Evolutionary conservation across 2,888 invertebrate genomes (phyloP), one percentile per base, ranked within the genome.

Genomic region (Gymnoscelis rufifasciata): DNA sequence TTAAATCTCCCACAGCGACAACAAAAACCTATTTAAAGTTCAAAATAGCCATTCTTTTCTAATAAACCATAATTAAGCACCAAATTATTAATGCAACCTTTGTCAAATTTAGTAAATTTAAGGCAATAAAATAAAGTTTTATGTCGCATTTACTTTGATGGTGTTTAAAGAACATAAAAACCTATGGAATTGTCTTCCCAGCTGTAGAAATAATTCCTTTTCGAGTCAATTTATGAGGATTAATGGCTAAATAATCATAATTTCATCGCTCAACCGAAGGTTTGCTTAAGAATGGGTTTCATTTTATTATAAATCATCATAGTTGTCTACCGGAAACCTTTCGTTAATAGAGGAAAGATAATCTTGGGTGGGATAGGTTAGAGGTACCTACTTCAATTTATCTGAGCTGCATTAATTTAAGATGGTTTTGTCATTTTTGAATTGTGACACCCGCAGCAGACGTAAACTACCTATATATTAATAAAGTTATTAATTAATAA

Each of bases 81-180:
- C 19, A 19, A 19, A 19, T 19, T 19, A 19, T 19, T 71, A 74
- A 77, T 74, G 74, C 77, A 75, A 78, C 80, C 78, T 78, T 83
- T 77, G 79, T 80, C 83, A 82, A 86, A 86, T 84, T 84, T 74
- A 81, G 78, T 74, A 82, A 83, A 88, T 87, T 87, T 79, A 48
- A 71, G 70, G 83, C 74, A 83, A 84, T 88, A 87, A 88, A 87
- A 87, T 81, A 80, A 74, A 76, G 78, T 87, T 87, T 87, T 80
- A 84, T 74, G 77, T 83, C 82, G 75, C 86, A 87, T 87, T 87
- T 84, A 86, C 72, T 79, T 78, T 73, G 82, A 83, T 80, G 80
- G 73, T 78, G 84, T 63, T 56, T 54, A 61, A 61, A 54, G 37
- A 36, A 10, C 80, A 57, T 82, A 71, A 87, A 87, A 86, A 87